Evolutionary conservation across 2,888 invertebrate species (phyloP), one percentile per base, ranked within the genome.

Genomic region (Sarcophaga subvicina): DNA sequence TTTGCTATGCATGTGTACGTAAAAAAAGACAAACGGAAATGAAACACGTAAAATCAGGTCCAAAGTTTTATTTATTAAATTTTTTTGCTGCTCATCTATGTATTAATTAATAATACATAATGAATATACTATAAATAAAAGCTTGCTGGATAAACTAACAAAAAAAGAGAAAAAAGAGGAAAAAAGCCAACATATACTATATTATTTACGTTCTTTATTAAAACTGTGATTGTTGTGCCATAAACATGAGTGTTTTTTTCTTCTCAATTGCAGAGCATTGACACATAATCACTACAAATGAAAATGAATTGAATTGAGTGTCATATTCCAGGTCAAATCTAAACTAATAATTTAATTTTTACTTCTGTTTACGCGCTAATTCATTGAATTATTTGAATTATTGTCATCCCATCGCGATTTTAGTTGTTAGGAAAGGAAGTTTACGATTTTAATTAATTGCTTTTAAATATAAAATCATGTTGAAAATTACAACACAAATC

Each of bases 81-180:
- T 66, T 76, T 71, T 69, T 78, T 72, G 71, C 70, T 47, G 63
- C 71, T 73, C 60, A 78, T 75, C 59, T 78, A 75, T 80, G 76
- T 64, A 78, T 82, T 82, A 83, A 73, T 80, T 72, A 83, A 73
- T 86, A 82, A 80, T 73, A 54, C 62, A 72, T 73, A 83, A 83
- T 83, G 80, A 83, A 83, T 70, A 27, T 27, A 45, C 69, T 20
- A 25, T 20, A 72, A 71, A 47, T 67, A 62, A 72, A 4, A 49
- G 27, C 59, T 47, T 20, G 47, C 67, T 80, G n/a, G 45, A 49
- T 67, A 66, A 54, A 47, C 20, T n/a, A 67, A 45, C 12, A 69
- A 22, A 47, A 22, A 70, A 37, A 59, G 11, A 59, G 59, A 73
- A 27, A 62, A 37, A 6, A 70, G 20, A 59, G 11, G 37, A 71